Evolutionary conservation across 2,797 vertebrate species (phyloP).

Genomic region (Platalea minor): DNA sequence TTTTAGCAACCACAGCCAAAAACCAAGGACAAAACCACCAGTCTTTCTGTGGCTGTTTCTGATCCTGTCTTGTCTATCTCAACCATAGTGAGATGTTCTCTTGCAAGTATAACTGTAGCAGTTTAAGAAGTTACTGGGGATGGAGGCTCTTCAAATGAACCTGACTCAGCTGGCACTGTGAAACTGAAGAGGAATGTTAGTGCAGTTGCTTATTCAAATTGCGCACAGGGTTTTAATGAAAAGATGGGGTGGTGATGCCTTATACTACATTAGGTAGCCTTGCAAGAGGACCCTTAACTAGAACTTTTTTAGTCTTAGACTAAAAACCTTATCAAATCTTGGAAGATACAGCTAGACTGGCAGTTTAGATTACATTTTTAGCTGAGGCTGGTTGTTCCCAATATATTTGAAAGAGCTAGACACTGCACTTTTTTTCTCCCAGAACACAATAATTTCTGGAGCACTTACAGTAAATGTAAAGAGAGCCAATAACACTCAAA

Average conservation of each 20-base stretch:
- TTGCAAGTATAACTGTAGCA: background rate
- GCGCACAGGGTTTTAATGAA: background rate
- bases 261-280: background rate
- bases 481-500: background rate
- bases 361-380: conserved; percentile 11
- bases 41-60: background rate
- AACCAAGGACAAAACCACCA: background rate
- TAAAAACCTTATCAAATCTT: conserved; percentile 6
- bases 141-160: background rate
- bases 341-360: background rate
- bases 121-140: background rate
- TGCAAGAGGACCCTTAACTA: background rate
- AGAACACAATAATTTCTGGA: conserved; percentile 25
- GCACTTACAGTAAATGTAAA: conserved; percentile 51
- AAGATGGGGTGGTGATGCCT: background rate
- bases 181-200: background rate
- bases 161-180: background rate
- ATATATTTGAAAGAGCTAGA: background rate
- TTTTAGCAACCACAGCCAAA: background rate
- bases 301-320: background rate
- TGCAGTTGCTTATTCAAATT: background rate
- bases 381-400: background rate
- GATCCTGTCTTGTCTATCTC: background rate
- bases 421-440: background rate
- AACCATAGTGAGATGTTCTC: background rate